A percentile compares a stretch with the other conserved stretches of the same genome.
Evolutionary conservation across 2,888 invertebrate genomes (phyloP).

Genomic region (Aromia moschata): DNA sequence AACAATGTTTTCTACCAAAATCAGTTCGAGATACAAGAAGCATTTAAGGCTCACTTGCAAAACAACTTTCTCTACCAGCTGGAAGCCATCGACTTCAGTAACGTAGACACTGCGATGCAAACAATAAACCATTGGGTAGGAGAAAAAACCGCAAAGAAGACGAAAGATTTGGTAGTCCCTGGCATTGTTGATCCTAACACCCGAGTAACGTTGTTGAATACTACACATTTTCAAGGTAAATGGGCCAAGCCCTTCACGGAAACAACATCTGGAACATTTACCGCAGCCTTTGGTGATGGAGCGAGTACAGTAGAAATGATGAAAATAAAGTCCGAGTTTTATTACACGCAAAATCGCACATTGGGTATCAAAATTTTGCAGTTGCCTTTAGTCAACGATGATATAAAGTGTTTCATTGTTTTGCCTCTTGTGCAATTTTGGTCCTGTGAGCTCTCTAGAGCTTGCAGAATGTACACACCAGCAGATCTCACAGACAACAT

Average conservation of each 20-base stretch:
- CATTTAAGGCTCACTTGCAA: constrained; percentile 68
- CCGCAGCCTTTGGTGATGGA: constrained; percentile 64
- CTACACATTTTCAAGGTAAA: constrained; percentile 82
- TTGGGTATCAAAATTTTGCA: constrained; percentile 74
- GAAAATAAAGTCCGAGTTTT: constrained; percentile 68
- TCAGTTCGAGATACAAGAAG: constrained; percentile 64
- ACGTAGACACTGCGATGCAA: constrained; percentile 62
- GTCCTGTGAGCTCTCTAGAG: neutral
- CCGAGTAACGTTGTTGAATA: constrained; percentile 79
- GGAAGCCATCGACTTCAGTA: constrained; percentile 71
- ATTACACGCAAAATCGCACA: constrained; percentile 64
- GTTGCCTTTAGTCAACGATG: constrained; percentile 74
- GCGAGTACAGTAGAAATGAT: constrained; percentile 80
- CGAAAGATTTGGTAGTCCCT: constrained; percentile 75
- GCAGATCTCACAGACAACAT: constrained; percentile 62
- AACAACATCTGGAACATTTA: constrained; percentile 74
- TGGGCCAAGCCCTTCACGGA: constrained; percentile 75
- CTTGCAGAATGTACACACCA: neutral
- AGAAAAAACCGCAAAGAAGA: constrained; percentile 80
- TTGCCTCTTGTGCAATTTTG: constrained; percentile 72
- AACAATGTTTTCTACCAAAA: constrained; percentile 74
- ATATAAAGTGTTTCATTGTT: constrained; percentile 79
- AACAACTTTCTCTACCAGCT: constrained; percentile 72
- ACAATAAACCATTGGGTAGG: constrained; percentile 84
- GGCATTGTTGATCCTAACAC: constrained; percentile 68